Evolutionary conservation across 2,113 vertebrate species (phyloP).

Genomic region (Hypomesus transpacificus): DNA sequence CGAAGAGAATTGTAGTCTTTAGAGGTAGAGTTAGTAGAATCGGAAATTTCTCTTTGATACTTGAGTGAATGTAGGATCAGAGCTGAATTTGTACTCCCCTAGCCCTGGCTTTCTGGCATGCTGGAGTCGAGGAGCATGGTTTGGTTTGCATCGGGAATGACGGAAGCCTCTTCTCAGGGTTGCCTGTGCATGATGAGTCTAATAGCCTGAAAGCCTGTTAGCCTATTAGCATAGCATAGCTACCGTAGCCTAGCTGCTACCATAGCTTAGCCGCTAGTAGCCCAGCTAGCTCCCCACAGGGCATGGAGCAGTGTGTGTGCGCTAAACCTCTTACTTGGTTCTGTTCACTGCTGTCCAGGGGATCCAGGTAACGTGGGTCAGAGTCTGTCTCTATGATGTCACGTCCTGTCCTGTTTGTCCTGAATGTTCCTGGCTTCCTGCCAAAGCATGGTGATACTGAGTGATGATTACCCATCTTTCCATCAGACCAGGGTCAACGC

Average conservation of each 20-base stretch:
- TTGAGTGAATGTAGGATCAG: no score
- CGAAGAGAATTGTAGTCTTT: neutral
- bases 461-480: neutral
- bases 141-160: slow-evolving; percentile 62
- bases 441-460: neutral
- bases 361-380: slow-evolving; percentile 81
- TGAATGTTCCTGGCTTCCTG: slow-evolving; percentile 7
- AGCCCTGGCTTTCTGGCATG: slow-evolving; percentile 70
- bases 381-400: slow-evolving; percentile 34
- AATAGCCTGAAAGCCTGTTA: neutral
- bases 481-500: neutral
- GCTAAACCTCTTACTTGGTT: slow-evolving; percentile 83
- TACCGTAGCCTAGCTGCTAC: no score
- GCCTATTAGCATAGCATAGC: no score
- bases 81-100: no score
- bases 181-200: slow-evolving; percentile 65
- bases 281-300: neutral
- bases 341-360: slow-evolving; percentile 87
- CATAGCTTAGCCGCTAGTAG: neutral
- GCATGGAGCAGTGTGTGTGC: slow-evolving; percentile 71
- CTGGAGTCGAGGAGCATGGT: slow-evolving; percentile 40
- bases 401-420: neutral
- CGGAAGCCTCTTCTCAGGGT: slow-evolving; percentile 49
- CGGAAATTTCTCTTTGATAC: no score
- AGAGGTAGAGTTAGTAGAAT: neutral